Conservation (phyloP, 2,113 vertebrate species). For the Chiloscyllium plagiosum region DNA sequence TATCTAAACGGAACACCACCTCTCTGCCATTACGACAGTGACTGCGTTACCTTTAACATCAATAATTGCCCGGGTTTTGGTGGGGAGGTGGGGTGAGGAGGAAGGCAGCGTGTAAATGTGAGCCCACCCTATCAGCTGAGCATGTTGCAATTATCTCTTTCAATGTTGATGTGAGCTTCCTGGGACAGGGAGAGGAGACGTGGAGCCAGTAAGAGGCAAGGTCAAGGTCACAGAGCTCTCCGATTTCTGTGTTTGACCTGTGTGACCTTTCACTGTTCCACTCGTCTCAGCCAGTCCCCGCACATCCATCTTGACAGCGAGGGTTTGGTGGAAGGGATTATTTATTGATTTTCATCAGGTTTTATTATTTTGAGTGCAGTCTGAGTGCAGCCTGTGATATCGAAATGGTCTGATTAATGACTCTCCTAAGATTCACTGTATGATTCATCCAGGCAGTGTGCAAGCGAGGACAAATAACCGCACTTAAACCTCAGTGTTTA, state of each 20-base stretch:
- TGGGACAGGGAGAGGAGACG: not conserved
- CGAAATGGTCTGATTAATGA: constrained; percentile 25
- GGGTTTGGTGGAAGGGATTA: constrained; percentile 17
- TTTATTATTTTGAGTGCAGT: constrained; percentile 32
- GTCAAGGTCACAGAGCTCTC: not conserved
- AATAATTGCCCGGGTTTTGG: not conserved
- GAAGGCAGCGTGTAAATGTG: not conserved
- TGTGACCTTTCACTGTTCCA: not conserved
- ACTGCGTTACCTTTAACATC: not conserved
- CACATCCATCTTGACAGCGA: constrained; percentile 23
- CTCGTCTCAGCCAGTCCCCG: too few relatives aligned
- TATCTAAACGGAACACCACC: not conserved
- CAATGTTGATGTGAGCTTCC: not conserved
- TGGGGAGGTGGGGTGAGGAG: not conserved
- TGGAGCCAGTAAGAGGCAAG: not conserved
- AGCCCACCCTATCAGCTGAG: not conserved
- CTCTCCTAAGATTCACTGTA: constrained; percentile 25
- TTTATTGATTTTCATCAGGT: constrained; percentile 35
- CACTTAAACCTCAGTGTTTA: constrained; percentile 15
- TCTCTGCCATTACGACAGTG: not conserved
- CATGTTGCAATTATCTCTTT: not conserved
- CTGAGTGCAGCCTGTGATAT: constrained; percentile 31
- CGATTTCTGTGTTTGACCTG: not conserved
- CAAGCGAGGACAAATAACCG: not conserved
- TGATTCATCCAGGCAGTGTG: constrained; percentile 3